These are phyloP conservation scores for Mimas tiliae DNA, from an alignment of 2,888 invertebrate species.

Conservation along the genomic window DNA sequence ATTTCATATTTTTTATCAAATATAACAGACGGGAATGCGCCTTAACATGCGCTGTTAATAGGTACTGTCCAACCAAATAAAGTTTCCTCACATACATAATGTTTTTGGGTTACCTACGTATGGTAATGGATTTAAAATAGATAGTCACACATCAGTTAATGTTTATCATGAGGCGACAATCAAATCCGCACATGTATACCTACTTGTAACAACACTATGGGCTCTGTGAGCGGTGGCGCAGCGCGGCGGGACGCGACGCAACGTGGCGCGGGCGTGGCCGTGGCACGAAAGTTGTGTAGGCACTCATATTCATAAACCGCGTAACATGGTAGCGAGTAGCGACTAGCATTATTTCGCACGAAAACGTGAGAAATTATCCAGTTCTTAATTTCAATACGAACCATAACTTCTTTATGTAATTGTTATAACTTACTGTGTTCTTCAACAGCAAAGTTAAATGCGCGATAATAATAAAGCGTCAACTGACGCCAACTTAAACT, in stretches of 20 bases:
- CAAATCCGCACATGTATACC: neutral
- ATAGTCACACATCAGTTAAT: neutral
- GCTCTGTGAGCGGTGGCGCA: neutral
- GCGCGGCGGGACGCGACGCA: too few relatives aligned
- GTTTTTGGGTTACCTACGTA: neutral
- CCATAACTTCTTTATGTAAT: slow-evolving; percentile 6
- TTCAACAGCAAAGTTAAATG: neutral
- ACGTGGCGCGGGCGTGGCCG: too few relatives aligned
- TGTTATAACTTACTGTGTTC: neutral
- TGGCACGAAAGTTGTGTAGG: neutral
- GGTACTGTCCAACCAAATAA: too few relatives aligned
- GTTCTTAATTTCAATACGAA: slow-evolving; percentile 2
- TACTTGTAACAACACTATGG: neutral
- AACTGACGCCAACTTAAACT: neutral
- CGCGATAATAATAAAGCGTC: too few relatives aligned
- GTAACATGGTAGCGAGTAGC: slow-evolving; percentile 9
- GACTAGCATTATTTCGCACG: slow-evolving; percentile 14
- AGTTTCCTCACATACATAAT: too few relatives aligned
- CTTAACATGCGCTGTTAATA: too few relatives aligned
- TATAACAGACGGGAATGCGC: too few relatives aligned
- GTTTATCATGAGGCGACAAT: neutral
- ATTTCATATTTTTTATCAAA: too few relatives aligned
- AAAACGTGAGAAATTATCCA: slow-evolving; percentile 16
- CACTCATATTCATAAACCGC: neutral
- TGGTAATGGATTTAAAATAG: neutral